A percentile compares a stretch with the other conserved stretches of the same genome.
These are phyloP conservation scores for Gallinago jamesoni DNA, from an alignment of 2,113 vertebrate species.

Conservation along the genomic window DNA sequence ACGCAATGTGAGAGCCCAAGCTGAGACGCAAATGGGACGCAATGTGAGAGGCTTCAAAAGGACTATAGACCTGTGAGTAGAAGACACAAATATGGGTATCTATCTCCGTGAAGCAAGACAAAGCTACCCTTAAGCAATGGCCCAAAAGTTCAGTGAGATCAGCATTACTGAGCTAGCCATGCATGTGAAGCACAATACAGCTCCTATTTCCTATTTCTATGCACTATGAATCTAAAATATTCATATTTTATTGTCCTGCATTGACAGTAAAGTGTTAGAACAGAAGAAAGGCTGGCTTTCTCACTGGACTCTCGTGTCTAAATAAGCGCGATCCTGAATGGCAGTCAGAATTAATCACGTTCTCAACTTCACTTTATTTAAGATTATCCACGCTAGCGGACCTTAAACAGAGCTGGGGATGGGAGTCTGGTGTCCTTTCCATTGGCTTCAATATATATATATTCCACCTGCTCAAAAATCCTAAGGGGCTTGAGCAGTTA, in stretches of 20 bases:
- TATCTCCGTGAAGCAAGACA: too few species aligned
- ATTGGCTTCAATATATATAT: background rate
- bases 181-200: constrained; percentile 1
- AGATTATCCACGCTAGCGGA: background rate
- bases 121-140: constrained; percentile 4
- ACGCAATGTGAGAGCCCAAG: background rate
- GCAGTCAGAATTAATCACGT: background rate
- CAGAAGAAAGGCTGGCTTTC: constrained; percentile 1
- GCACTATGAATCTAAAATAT: constrained; percentile 20
- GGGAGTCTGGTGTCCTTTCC: background rate
- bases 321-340: background rate
- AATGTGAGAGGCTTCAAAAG: too few species aligned
- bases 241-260: constrained; percentile 27
- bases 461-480: background rate
- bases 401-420: background rate
- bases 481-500: background rate
- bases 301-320: background rate
- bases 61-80: too few species aligned
- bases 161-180: constrained; percentile 3
- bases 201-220: constrained; percentile 21
- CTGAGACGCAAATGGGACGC: too few species aligned
- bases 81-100: too few species aligned
- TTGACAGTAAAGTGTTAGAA: constrained; percentile 38
- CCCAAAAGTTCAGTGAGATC: constrained; percentile 34
- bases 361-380: background rate